Evolutionary conservation across 2,797 vertebrate genomes (phyloP), one percentile per base, ranked within the genome.

Genomic region (Mastacembelus armatus): DNA sequence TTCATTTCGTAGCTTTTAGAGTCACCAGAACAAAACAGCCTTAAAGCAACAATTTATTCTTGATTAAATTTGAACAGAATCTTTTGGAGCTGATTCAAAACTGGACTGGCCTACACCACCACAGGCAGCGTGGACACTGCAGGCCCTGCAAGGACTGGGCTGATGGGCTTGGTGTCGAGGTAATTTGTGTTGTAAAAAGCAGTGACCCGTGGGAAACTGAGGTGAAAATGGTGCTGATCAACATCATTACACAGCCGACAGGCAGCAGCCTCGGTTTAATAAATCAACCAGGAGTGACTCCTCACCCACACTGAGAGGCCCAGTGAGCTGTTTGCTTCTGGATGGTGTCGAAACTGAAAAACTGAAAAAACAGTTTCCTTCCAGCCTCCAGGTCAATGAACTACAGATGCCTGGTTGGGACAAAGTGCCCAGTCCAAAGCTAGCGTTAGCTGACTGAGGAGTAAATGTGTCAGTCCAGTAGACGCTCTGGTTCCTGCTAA

Each of bases 221-320:
- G 66, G 66, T 39, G 62, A 71, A 74, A 70, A 66, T 71, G 66
- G 9, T 12, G 69, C 30, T 44, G 65, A 62, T 40, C 19, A 47
- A 66, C 57, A 58, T 26, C 40, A 18, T 66, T 54, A 73, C 12
- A n/a, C 24, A 21, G 54, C 15, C 15, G 16, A 48, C 8, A 14
- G 14, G 21, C 39, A 15, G 27, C 52, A 30, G 39, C 55, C 21
- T 40, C 0, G 21, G 22, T 39, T 30, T 55, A 3, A 70, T 77
- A 50, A 63, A 58, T 70, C 60, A 52, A 24, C 15, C 26, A 9
- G 33, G 32, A 47, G 54, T 4, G 51, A 29, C 11, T 44, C 22
- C 18, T 51, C 43, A 4, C 30, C 12, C 5, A 1, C 1, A 5
- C 3, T 5, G 14, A 36, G 35, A 11, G 12, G 35, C 10, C 5